phyloP scores from a whole-genome alignment of 2,113 vertebrate species.

The Electrona antarctica region DNA sequence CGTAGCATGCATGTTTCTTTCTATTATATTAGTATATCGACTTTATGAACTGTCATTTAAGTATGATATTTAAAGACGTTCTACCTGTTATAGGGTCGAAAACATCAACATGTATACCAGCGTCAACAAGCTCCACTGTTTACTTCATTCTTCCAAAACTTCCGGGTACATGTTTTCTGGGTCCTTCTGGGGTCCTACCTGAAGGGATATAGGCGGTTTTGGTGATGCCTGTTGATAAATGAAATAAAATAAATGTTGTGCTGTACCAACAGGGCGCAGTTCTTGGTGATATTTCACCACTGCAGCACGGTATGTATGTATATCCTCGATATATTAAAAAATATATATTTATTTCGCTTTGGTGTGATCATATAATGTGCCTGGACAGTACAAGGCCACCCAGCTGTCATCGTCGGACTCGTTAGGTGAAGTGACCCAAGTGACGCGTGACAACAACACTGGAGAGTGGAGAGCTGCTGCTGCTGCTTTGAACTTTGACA shows the following conservation, averaged over 20 bases:
- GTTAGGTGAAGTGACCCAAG: neutral
- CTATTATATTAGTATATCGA: neutral
- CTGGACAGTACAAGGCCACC: slow-evolving; percentile 25
- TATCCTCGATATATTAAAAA: neutral
- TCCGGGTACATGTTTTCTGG: slow-evolving; percentile 61
- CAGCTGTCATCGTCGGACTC: neutral
- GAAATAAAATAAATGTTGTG: neutral
- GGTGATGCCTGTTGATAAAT: slow-evolving; percentile 43
- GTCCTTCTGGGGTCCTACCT: slow-evolving; percentile 42
- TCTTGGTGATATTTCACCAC: rapidly evolving
- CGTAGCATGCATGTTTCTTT: no score
- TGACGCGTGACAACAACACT: no score
- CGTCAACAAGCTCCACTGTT: slow-evolving; percentile 46
- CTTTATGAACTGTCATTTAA: neutral
- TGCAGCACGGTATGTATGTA: rapidly evolving
- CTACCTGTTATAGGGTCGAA: slow-evolving; percentile 54
- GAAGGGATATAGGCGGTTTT: slow-evolving; percentile 15
- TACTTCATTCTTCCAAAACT: slow-evolving; percentile 59
- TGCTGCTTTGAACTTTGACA: no score
- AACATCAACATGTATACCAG: slow-evolving; percentile 3
- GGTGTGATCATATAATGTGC: neutral
- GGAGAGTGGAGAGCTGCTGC: no score
- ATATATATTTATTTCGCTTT: rapidly evolving
- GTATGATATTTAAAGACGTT: neutral
- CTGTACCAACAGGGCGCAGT: neutral